phyloP scores from a whole-genome alignment of 2,888 invertebrate species.

The Leucophenga maculata region DNA sequence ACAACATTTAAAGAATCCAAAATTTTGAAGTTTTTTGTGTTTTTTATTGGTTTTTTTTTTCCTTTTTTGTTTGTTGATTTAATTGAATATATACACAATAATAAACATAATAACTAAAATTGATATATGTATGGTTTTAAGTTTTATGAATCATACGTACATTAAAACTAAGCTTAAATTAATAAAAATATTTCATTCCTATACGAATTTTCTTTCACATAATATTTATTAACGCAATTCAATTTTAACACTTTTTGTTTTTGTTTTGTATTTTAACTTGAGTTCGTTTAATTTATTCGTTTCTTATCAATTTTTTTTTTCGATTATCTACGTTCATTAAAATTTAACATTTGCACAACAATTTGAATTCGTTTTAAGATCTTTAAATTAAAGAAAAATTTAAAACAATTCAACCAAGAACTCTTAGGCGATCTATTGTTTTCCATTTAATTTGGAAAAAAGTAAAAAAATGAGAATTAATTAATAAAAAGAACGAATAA shows the following conservation, averaged over 20 bases:
- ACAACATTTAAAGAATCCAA: no score
- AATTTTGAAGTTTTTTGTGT: no score
- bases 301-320: conserved; percentile 7
- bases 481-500: conserved; percentile 34
- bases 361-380: conserved; percentile 1
- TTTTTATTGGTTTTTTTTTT: conserved; percentile 34
- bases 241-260: background rate
- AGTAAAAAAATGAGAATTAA: conserved; percentile 7
- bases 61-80: conserved; percentile 39
- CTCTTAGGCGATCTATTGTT: background rate
- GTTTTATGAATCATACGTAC: conserved; percentile 31
- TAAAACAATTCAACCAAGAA: conserved; percentile 17
- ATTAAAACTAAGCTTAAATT: conserved; percentile 7
- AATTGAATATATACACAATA: conserved; percentile 38
- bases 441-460: background rate
- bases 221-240: background rate
- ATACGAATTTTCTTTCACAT: background rate
- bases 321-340: conserved; percentile 1
- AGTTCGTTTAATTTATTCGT: conserved; percentile 4
- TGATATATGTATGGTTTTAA: conserved; percentile 52
- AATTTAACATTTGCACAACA: conserved; percentile 19
- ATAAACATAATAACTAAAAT: background rate
- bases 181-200: background rate
- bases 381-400: conserved; percentile 26
- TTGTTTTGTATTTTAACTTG: conserved; percentile 2